A percentile compares a stretch with the other conserved stretches of the same genome.
Evolutionary conservation across 2,113 vertebrate genomes (phyloP).

Genomic region (Tonatia bakeri): DNA sequence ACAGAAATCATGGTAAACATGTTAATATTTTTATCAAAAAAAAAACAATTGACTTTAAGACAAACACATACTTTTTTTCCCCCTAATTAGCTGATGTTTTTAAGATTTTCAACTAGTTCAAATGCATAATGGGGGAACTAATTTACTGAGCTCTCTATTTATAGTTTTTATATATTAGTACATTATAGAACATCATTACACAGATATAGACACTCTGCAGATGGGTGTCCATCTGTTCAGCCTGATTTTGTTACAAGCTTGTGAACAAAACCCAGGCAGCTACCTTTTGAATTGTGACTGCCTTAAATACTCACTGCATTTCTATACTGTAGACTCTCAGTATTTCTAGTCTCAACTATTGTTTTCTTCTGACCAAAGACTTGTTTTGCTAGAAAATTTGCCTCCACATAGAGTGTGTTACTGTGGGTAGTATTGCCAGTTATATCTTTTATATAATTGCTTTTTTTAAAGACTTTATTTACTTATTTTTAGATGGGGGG

Average conservation of each 20-base stretch:
- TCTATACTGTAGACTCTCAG: background rate
- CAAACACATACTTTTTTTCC: background rate
- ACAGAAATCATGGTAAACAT: background rate
- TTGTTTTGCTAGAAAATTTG: background rate
- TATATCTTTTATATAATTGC: background rate
- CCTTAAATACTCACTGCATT: background rate
- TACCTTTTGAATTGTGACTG: background rate
- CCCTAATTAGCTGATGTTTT: constrained; percentile 33
- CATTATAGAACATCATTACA: constrained; percentile 41
- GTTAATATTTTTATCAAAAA: background rate
- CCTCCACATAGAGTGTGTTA: background rate
- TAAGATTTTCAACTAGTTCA: constrained; percentile 12
- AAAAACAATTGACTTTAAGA: background rate
- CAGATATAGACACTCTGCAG: background rate
- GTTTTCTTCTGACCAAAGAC: constrained; percentile 15
- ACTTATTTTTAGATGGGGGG: too few species aligned
- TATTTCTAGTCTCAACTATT: background rate
- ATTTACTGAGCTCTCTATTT: constrained; percentile 55
- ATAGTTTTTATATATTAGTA: constrained; percentile 43
- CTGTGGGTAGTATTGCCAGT: background rate
- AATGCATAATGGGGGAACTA: constrained; percentile 26
- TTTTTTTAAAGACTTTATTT: too few species aligned
- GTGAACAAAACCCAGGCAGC: constrained; percentile 54
- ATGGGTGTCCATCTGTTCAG: constrained; percentile 49
- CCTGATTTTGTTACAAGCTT: background rate